Conservation (phyloP, 2,113 vertebrate species). For the Crotalus viridis region DNA sequence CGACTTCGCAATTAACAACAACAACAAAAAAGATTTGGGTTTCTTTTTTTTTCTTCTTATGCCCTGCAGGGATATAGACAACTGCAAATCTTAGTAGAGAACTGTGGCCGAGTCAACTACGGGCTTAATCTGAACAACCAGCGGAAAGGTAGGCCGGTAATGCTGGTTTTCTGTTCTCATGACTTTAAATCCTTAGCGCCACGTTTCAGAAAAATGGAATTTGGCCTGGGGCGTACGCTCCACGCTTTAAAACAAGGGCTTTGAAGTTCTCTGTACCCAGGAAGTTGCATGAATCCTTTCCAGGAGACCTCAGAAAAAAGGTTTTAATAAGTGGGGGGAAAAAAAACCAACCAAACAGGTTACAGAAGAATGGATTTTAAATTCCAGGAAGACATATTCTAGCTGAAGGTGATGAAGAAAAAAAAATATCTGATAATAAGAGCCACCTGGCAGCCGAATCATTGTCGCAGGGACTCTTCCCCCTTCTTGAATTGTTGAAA, state of each 20-base stretch:
- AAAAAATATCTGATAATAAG: no score
- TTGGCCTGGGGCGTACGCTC: background rate
- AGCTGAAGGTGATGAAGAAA: no score
- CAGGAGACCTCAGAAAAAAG: no score
- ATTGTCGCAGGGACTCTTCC: no score
- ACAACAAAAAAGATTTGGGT: no score
- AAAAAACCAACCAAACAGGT: no score
- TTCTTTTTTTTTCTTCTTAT: background rate
- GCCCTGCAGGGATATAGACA: slow-evolving; percentile 75
- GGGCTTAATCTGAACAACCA: slow-evolving; percentile 82
- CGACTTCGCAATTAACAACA: no score
- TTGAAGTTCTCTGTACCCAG: background rate
- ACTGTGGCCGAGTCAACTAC: slow-evolving; percentile 86
- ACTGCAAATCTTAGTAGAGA: slow-evolving; percentile 89
- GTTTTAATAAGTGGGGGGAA: no score
- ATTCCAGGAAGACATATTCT: no score
- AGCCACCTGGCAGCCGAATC: no score
- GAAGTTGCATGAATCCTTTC: background rate
- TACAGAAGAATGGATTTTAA: no score
- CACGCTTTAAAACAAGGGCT: background rate
- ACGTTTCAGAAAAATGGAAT: background rate
- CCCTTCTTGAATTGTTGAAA: no score
- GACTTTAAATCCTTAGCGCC: background rate
- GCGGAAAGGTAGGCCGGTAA: slow-evolving; percentile 82
- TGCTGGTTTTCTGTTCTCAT: background rate